These are phyloP conservation scores for Sphinx pinastri DNA, from an alignment of 2,888 invertebrate species.

Conservation along the genomic window DNA sequence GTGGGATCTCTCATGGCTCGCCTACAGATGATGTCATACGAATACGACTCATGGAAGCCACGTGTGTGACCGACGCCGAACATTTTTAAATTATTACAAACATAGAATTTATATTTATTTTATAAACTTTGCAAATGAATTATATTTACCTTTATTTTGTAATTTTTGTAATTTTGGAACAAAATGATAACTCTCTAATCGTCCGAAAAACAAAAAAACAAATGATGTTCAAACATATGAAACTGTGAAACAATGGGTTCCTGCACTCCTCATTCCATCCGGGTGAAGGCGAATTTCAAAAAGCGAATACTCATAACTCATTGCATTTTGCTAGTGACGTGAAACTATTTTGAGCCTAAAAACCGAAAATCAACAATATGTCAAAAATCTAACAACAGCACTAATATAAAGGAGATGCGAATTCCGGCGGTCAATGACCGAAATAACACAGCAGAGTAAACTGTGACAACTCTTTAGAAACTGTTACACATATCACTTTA, in stretches of 20 bases:
- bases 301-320: constrained; percentile 78
- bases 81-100: constrained; percentile 37
- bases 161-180: constrained; percentile 84
- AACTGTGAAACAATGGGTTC: constrained; percentile 82
- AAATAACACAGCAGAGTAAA: constrained; percentile 80
- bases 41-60: constrained; percentile 73
- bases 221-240: constrained; percentile 84
- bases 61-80: constrained; percentile 63
- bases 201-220: constrained; percentile 85
- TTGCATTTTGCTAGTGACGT: constrained; percentile 74
- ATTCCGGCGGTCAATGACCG: constrained; percentile 84
- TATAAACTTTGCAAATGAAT: constrained; percentile 42
- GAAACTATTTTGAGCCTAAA: constrained; percentile 71
- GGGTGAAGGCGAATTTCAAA: constrained; percentile 79
- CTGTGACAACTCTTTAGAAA: constrained; percentile 72
- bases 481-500: constrained; percentile 74
- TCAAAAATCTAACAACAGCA: constrained; percentile 65
- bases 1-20: constrained; percentile 59
- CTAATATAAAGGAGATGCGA: constrained; percentile 76
- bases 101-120: constrained; percentile 32
- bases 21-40: constrained; percentile 76
- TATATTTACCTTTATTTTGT: constrained; percentile 82
- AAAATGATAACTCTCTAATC: constrained; percentile 81
- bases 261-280: constrained; percentile 83
- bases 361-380: constrained; percentile 71